Conservation (phyloP, 2,113 vertebrate genomes). For the Ivindomyrus marchei region DNA sequence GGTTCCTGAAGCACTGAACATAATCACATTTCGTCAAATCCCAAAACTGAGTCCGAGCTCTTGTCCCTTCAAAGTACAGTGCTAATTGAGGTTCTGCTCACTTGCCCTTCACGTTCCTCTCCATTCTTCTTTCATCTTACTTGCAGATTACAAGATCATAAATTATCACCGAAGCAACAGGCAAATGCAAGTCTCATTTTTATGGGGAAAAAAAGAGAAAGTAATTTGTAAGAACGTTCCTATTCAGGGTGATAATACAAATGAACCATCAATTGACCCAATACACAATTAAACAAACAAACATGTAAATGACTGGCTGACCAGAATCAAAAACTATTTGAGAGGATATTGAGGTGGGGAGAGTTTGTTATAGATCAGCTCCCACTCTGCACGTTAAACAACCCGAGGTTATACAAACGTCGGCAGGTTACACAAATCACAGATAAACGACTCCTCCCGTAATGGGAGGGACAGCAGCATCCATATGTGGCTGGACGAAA, state of each 20-base stretch:
- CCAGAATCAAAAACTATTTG: background rate
- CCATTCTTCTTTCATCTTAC: background rate
- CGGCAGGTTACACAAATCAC: constrained; percentile 34
- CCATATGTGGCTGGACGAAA: constrained; percentile 36
- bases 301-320: background rate
- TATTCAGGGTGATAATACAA: background rate
- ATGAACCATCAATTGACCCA: background rate
- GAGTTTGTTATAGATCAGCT: constrained; percentile 4
- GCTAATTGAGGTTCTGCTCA: constrained; percentile 44
- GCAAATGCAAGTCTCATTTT: background rate
- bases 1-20: constrained; percentile 36
- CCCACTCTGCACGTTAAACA: constrained; percentile 28
- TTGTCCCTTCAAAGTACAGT: constrained; percentile 29
- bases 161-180: background rate
- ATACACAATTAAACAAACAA: background rate
- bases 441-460: constrained; percentile 16
- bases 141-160: background rate
- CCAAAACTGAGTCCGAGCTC: constrained; percentile 45
- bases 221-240: background rate
- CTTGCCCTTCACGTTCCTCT: background rate
- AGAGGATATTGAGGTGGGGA: background rate
- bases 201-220: background rate
- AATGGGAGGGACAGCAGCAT: constrained; percentile 13
- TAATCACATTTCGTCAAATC: constrained; percentile 47
- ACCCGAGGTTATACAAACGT: constrained; percentile 29